phyloP scores from a whole-genome alignment of 1,140 invertebrate species.

The Matsumurasca onukii region DNA sequence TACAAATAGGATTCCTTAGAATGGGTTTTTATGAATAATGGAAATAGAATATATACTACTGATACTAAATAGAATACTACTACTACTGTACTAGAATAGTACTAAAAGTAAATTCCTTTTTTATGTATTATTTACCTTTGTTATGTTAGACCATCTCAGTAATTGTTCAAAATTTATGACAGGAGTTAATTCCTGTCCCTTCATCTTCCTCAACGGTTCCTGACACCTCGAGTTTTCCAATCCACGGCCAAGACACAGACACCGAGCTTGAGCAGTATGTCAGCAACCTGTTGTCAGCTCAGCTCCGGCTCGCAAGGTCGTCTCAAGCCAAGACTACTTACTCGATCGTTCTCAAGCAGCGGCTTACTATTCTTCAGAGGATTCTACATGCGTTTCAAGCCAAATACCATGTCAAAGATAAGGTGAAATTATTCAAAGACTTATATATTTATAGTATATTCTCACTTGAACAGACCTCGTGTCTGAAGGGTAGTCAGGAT shows the following conservation, averaged over 20 bases:
- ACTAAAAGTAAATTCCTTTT: no score
- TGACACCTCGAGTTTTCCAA: background rate
- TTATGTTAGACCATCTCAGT: no score
- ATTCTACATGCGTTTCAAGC: slow-evolving; percentile 59
- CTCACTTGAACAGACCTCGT: background rate
- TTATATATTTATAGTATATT: background rate
- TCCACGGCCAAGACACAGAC: slow-evolving; percentile 40
- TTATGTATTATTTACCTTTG: no score
- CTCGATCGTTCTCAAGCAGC: slow-evolving; percentile 55
- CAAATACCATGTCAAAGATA: slow-evolving; percentile 57
- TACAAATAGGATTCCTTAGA: no score
- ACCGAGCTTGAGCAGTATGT: slow-evolving; percentile 58
- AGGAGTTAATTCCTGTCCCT: slow-evolving; percentile 47
- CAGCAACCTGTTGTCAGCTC: slow-evolving; percentile 53
- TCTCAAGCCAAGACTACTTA: slow-evolving; percentile 59
- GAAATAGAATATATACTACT: no score
- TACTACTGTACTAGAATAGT: no score
- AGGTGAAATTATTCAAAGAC: slow-evolving; percentile 36
- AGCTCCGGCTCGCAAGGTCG: slow-evolving; percentile 56
- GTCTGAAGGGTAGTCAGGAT: background rate
- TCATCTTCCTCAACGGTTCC: background rate
- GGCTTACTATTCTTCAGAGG: slow-evolving; percentile 59
- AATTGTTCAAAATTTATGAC: no score
- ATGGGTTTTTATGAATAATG: no score
- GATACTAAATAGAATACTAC: no score